phyloP scores from a whole-genome alignment of 2,888 invertebrate species.

The Noctua janthe region DNA sequence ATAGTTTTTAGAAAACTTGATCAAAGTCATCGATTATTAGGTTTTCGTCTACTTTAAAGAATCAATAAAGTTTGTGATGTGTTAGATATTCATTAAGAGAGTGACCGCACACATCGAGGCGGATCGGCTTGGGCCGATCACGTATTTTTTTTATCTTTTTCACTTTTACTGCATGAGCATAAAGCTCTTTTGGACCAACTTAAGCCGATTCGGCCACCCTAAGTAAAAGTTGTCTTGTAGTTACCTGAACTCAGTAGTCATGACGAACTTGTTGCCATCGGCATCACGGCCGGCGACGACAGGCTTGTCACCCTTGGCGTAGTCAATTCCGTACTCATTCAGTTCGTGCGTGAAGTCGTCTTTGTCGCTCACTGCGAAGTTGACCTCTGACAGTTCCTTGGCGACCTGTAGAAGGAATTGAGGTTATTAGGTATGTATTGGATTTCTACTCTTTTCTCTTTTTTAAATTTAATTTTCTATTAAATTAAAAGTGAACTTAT shows the following conservation, averaged over 20 bases:
- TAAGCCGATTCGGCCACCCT: neutral
- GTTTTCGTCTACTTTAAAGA: neutral
- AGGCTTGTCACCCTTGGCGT: slow-evolving; percentile 96
- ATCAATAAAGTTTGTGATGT: neutral
- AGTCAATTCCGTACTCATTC: slow-evolving; percentile 98
- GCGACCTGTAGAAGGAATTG: slow-evolving; percentile 90
- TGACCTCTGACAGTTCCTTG: slow-evolving; percentile 92
- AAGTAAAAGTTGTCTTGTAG: slow-evolving; percentile 38
- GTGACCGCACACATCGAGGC: neutral
- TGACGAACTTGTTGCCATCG: slow-evolving; percentile 96
- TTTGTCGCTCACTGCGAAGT: slow-evolving; percentile 97
- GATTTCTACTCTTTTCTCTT: no score
- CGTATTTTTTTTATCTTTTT: neutral
- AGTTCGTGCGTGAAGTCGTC: slow-evolving; percentile 98
- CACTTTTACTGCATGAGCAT: neutral
- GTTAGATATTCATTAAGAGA: neutral
- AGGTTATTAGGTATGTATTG: neutral
- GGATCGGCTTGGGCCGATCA: neutral
- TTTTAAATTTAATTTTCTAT: no score
- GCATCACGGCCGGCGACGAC: slow-evolving; percentile 95
- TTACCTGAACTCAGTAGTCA: slow-evolving; percentile 97
- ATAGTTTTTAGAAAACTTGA: neutral
- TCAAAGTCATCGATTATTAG: neutral
- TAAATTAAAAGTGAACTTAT: no score
- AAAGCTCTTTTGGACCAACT: neutral